Evolutionary conservation across 2,797 vertebrate species (phyloP), one percentile per base, ranked within the genome.

Genomic region (Cynopterus sphinx): DNA sequence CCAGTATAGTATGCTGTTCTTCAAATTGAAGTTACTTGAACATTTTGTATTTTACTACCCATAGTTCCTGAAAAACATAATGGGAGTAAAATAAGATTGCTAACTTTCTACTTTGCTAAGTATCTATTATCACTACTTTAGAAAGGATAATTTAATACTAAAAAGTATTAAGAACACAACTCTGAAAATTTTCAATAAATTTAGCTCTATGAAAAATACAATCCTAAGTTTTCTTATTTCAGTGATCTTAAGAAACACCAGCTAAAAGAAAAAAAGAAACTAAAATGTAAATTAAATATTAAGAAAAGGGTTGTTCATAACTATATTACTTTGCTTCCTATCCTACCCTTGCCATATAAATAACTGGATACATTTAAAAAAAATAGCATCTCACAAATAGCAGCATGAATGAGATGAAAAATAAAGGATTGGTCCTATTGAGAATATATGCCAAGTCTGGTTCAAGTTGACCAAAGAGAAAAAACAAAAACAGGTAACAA

Each of bases 171-270:
- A 83, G 2, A 84, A 49, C 6, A 59, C 81, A 73, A 79, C 11
- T 65, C n/a, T 71, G 24, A 22, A 89, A 95, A 83, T 57, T 83
- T 15, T 96, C 6, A 90, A 53, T 87, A 85, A 86, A 91, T 53
- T 53, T 74, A 83, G 28, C 39, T 93, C 15, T 36, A 55, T 15
- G 9, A 87, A 87, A 71, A 88, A 39, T 22, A 73, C 1, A n/a
- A 53, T n/a, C 11, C 12, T 51, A 39, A 33, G 57, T 77, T 71
- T 87, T 67, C 49, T 63, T n/a, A 82, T 63, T 89, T 86, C 75
- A 85, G 3, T 87, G 65, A 24, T 84, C 59, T 65, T 87, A n/a
- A 85, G 61, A 85, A 71, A 8, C 24, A 75, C 22, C 59, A 57
- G 31, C 24, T 55, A 90, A 90, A 70, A 92, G 46, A 13, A 15